Base-by-base conservation (phyloP, 2,888 invertebrate species). In the Caenorhabditis drosophilae region DNA sequence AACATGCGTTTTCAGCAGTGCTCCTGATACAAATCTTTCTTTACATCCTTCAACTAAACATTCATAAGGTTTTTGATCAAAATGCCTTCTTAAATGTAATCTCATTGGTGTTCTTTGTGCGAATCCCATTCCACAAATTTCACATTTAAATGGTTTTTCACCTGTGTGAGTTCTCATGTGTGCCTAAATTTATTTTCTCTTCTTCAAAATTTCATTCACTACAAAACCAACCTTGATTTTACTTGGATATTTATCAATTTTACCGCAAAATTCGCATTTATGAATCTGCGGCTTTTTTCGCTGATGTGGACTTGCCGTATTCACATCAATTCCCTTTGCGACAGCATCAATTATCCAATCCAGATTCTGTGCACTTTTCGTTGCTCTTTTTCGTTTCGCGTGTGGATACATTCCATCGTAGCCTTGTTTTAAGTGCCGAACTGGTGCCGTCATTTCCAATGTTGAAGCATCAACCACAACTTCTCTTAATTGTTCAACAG, bases 311-410 rank as follows among this genome's bases (percentile, higher is more conserved):
- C 73, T 73, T 9, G 76, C 67, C 12, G 55, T 23, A 31, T 71
- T 68, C 6, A 78, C 73, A 36, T 73, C 73, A 4, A 62, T 47
- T 20, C 80, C 79, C 47, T 69, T 66, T 2, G 80, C 73, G 0
- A 80, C 74, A 12, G 78, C 78, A 44, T 77, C 75, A 49, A 78
- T 75, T 44, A 77, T 75, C 78, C 78, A 78, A 40, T 78, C 78
- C n/a, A 77, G 49, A 45, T 78, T 78, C 16, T 60, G 36, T 9
- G 75, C 50, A 11, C 45, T 36, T 34, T 70, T 64, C 4, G 23
- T 54, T n/a, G 40, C 22, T 26, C 26, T 45, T 48, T 20, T 50
- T 42, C 15, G 16, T 45, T 38, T 26, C 45, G n/a, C n/a, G n/a
- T n/a, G n/a, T 34, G 12, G 34, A 23, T 25, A 18, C 4, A 26